Base-by-base conservation (phyloP, 2,113 vertebrate genomes). In the Lagenorhynchus albirostris region DNA sequence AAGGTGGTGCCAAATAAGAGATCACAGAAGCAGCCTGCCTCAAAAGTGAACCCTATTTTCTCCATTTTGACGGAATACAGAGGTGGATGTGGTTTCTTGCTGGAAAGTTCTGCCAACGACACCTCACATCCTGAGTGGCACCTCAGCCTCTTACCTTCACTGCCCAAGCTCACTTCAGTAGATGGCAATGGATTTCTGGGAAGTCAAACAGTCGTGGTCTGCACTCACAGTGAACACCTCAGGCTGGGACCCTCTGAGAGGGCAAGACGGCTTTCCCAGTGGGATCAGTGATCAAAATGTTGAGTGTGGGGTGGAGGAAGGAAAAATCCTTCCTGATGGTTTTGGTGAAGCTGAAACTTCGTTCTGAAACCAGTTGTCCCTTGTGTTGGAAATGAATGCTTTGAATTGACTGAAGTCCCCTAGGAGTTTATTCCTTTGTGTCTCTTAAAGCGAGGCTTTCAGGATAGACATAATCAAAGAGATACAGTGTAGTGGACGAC, bases 1-100 rank as follows among this genome's bases (percentile, higher is more conserved):
- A 89, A 89, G 79, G 71, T 87, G 50, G 25, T 91, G 84, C 93
- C 91, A 95, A 73, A 91, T 76, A 53, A 38, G 73, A 95, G 70
- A 73, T 92, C 94, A 74, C 11, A 81, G 95, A 94, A 76, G 21
- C 25, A 44, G 13, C 63, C 29, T 70, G 33, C 70, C 31, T 93
- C 68, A 31, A 50, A 79, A 92, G 33, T 20, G 14, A 94, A 80
- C 31, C 63, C 25, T 85, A 74, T 33, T 71, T 87, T 90, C 67
- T 89, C 68, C n/a, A 3, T 89, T 47, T 96, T 36, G 53, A 89
- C 63, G 84, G 68, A 81, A 91, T 44, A n/a, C 33, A 36, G 47
- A 91, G 38, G 68, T 89, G 82, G 79, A 70, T 11, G 65, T 73
- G 65, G 38, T 65, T 92, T 95, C 63, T 87, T 38, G 23, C n/a